Evolutionary conservation across 2,797 vertebrate species (phyloP), one percentile per base, ranked within the genome.

Genomic region (Megalops cyprinoides): DNA sequence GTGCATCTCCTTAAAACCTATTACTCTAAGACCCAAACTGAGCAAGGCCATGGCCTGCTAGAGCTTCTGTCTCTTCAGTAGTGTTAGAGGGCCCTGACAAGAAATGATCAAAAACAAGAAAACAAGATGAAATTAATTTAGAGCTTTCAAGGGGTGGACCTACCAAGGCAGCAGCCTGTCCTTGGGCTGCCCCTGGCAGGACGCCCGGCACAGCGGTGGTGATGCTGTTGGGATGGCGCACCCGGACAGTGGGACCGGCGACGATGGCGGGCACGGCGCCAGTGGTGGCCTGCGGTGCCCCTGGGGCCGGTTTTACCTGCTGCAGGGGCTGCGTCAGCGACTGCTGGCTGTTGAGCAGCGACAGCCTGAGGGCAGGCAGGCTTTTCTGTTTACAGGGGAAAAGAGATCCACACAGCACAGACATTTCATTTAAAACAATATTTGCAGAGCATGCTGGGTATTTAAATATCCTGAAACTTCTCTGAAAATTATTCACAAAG

Each of bases 281-380:
- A 79, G 88, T 86, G 80, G 88, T 82, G 82, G 87, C 79, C 0
- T 88, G 88, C 86, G 86, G 88, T 2, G 87, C 80, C 9, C 67
- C 55, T n/a, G 18, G n/a, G 20, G 25, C 51, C 53, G 88, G 85
- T 89, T 95, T 96, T 86, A 89, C 87, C 85, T 90, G 95, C 56
- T 94, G 95, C 46, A 89, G 91, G 31, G 92, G 90, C 84, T 94
- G 95, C 83, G 81, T 92, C 89, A 95, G 89, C 85, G 92, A 92
- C 81, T 97, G 95, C 85, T 97, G 95, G 91, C 93, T 96, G 76
- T 90, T 96, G 89, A 96, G 86, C 87, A 97, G 89, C 84, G 96
- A 96, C 90, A 97, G 91, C 89, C 96, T 92, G 87, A 97, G 87
- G 82, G 95, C 96, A 78, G 96, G 96, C 69, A 97, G 94, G 91